Evolutionary conservation across 37 sponge, comb jelly and placozoan species (phyloP).

Genomic region (Petrosia ficiformis): DNA sequence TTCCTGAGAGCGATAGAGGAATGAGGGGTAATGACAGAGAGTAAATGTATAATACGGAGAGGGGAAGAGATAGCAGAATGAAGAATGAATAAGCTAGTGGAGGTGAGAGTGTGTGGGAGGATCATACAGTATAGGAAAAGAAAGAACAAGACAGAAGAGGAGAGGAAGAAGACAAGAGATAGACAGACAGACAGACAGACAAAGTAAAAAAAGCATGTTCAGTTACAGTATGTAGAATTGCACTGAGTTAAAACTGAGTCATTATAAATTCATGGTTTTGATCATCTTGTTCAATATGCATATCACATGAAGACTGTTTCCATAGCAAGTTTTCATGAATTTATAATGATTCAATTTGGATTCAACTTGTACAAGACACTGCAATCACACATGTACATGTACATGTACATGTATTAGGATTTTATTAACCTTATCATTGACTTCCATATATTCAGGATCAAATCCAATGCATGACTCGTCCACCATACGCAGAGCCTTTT

Average conservation of each 20-base stretch:
- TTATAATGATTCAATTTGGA: neutral
- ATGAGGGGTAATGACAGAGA: neutral
- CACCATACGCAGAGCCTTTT: slow-evolving; percentile 98
- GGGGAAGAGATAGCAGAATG: neutral
- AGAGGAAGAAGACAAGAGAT: too few relatives aligned
- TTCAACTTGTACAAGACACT: neutral
- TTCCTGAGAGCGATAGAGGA: slow-evolving; percentile 51
- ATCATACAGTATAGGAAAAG: too few relatives aligned
- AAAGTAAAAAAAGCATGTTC: too few relatives aligned
- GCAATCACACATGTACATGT: neutral
- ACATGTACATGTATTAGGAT: too few relatives aligned
- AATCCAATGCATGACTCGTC: slow-evolving; percentile 75
- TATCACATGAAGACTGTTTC: too few relatives aligned
- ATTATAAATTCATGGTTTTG: too few relatives aligned
- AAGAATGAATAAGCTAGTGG: neutral
- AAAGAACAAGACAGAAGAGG: too few relatives aligned
- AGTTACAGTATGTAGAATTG: too few relatives aligned
- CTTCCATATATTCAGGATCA: slow-evolving; percentile 37
- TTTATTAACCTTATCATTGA: slow-evolving; percentile 71
- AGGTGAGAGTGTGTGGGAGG: neutral
- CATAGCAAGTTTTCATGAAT: neutral
- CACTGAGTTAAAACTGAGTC: too few relatives aligned
- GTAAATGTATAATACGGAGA: too few relatives aligned
- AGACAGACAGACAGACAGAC: too few relatives aligned
- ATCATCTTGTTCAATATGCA: too few relatives aligned